phyloP scores from a whole-genome alignment of 2,888 invertebrate genomes.

The Drosophila borborema region DNA sequence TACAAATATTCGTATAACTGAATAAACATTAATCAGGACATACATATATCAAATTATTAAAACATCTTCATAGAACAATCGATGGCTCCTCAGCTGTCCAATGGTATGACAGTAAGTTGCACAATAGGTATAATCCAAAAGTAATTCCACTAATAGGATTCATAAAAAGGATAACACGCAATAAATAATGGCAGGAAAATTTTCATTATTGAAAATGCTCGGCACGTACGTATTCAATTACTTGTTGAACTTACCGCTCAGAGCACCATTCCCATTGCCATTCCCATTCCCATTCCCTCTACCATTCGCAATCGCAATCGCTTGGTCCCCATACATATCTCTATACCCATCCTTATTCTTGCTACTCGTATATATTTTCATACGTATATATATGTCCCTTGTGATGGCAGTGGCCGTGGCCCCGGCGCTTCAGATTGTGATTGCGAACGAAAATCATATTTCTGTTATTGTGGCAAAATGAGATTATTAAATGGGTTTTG shows the following conservation, averaged over 20 bases:
- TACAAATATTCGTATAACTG: background rate
- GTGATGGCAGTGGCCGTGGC: conserved; percentile 42
- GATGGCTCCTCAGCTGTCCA: conserved; percentile 33
- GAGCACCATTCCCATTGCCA: conserved; percentile 30
- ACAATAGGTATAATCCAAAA: conserved; percentile 56
- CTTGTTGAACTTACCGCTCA: conserved; percentile 81
- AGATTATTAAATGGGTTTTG: conserved; percentile 81
- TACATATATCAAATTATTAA: conserved; percentile 12
- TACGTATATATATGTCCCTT: conserved; percentile 19
- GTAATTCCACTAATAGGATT: conserved; percentile 81
- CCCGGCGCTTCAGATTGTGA: conserved; percentile 57
- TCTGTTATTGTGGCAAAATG: conserved; percentile 82
- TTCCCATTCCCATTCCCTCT: background rate
- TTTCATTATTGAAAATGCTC: conserved; percentile 77
- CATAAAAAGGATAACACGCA: conserved; percentile 81
- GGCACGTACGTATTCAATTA: conserved; percentile 83
- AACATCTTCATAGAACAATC: conserved; percentile 34
- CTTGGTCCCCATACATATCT: conserved; percentile 17
- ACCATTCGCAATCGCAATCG: conserved; percentile 15
- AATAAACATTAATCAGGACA: background rate
- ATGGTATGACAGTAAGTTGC: conserved; percentile 1
- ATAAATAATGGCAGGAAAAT: conserved; percentile 72
- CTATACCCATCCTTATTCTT: conserved; percentile 9
- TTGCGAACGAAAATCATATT: conserved; percentile 75
- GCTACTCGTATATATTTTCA: conserved; percentile 3